Conservation (phyloP, 2,797 vertebrate genomes). For the Momotus momota region DNA sequence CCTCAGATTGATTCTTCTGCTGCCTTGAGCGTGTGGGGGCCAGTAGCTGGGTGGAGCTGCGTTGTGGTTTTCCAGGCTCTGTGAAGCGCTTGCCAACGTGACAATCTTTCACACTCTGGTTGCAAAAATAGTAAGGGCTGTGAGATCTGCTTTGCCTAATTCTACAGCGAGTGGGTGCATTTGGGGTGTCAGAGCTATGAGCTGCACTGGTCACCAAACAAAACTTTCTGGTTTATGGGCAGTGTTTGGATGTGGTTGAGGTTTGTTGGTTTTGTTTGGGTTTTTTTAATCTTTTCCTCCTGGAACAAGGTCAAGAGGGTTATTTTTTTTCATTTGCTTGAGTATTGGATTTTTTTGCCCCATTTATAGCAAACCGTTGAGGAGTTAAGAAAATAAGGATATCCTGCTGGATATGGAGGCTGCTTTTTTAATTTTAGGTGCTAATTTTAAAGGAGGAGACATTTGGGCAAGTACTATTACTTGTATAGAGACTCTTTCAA, state of each 20-base stretch:
- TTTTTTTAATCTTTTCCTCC: background rate
- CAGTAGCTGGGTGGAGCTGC: background rate
- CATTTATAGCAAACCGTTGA: background rate
- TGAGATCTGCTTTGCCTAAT: background rate
- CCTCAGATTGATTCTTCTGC: background rate
- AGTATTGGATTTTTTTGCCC: background rate
- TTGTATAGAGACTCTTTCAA: background rate
- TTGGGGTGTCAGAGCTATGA: background rate
- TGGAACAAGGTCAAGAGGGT: background rate
- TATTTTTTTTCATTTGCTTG: background rate
- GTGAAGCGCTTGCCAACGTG: background rate
- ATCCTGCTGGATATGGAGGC: background rate
- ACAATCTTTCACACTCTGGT: rapidly evolving
- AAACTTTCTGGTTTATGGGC: background rate
- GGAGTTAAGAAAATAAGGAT: background rate
- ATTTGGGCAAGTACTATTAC: background rate
- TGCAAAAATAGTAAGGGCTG: background rate
- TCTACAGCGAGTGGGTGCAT: background rate
- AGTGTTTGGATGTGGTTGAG: background rate
- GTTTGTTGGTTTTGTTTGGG: no score
- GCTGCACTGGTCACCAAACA: background rate
- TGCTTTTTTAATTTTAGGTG: background rate
- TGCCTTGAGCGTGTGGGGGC: background rate
- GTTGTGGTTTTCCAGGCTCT: background rate
- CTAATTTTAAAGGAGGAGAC: background rate